phyloP scores from a whole-genome alignment of 2,797 vertebrate species.

The Ptychadena robeensis region DNA sequence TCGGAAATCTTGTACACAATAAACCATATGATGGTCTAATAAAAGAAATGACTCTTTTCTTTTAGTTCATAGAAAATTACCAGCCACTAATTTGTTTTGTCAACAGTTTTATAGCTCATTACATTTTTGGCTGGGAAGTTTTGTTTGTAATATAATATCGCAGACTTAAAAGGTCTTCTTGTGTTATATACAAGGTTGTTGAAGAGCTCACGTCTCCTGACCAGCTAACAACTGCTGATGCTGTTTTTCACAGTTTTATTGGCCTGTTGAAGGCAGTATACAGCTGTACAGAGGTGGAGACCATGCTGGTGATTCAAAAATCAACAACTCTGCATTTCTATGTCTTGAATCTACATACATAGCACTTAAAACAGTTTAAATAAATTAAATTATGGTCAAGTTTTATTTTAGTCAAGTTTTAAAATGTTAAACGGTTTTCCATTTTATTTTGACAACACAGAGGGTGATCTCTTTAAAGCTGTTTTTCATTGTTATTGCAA shows the following conservation, averaged over 20 bases:
- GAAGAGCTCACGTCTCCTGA: neutral
- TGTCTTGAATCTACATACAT: too few species aligned
- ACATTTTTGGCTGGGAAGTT: slow-evolving; percentile 15
- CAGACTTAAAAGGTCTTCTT: slow-evolving; percentile 2
- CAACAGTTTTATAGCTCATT: slow-evolving; percentile 24
- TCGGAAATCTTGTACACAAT: slow-evolving; percentile 38
- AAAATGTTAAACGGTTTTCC: too few species aligned
- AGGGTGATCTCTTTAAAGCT: too few species aligned
- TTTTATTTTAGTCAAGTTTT: too few species aligned
- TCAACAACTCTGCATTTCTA: too few species aligned
- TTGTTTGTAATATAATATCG: slow-evolving; percentile 24
- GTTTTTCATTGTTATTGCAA: too few species aligned
- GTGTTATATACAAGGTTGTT: slow-evolving; percentile 3
- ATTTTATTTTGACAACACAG: too few species aligned
- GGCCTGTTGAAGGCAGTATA: neutral
- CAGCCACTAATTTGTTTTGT: slow-evolving; percentile 27
- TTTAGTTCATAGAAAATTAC: slow-evolving; percentile 43
- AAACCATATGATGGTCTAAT: slow-evolving; percentile 43
- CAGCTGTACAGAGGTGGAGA: neutral
- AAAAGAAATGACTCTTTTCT: slow-evolving; percentile 32
- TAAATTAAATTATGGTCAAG: too few species aligned
- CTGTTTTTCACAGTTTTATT: neutral
- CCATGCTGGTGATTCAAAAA: neutral
- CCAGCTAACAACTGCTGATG: neutral
- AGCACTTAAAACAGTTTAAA: too few species aligned